Evolutionary conservation across 2,797 vertebrate genomes (phyloP), one percentile per base, ranked within the genome.

Genomic region (Microctenopoma stevenorrisi): DNA sequence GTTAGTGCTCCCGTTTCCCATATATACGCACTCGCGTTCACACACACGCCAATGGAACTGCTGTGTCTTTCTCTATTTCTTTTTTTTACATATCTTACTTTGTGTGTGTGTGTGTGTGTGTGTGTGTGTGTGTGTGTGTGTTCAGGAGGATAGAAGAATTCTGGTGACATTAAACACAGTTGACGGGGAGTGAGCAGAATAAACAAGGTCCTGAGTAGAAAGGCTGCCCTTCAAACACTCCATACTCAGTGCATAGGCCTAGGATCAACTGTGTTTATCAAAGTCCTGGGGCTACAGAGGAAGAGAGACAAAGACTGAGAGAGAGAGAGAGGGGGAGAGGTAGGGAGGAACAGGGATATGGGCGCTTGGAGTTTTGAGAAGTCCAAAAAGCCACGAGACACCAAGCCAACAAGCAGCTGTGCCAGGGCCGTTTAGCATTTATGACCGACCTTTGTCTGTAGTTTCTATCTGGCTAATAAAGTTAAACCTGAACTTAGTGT

Each of bases 191-290:
- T 61, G 73, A 78, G 79, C 86, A 88, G 88, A 91, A 89, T 91
- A 91, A 94, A 94, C 91, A 93, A 68, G 76, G 81, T 68, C 64
- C 77, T 50, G 75, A 85, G 78, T 82, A 87, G 81, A 89, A 89
- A 86, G 84, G 79, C 78, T 77, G 79, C 74, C 81, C 83, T 88
- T 90, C 85, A 89, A 87, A 91, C 88, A 91, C 76, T 83, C 86
- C 87, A 76, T 86, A 80, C 90, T 92, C 81, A 75, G 88, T 18
- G 78, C 83, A 87, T 86, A 89, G 90, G 86, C 88, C 86, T 88
- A 79, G 91, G 90, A 93, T 93, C 92, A 93, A 84, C 78, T 73
- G 62, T 93, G 92, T 94, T 94, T 94, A 89, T 88, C 84, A 78
- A 79, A 85, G 88, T 82, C 73, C 84, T 47, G 68, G 64, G 81